These are phyloP conservation scores for Sebastes elongatus DNA, from an alignment of 2,797 vertebrate genomes.

Conservation along the genomic window DNA sequence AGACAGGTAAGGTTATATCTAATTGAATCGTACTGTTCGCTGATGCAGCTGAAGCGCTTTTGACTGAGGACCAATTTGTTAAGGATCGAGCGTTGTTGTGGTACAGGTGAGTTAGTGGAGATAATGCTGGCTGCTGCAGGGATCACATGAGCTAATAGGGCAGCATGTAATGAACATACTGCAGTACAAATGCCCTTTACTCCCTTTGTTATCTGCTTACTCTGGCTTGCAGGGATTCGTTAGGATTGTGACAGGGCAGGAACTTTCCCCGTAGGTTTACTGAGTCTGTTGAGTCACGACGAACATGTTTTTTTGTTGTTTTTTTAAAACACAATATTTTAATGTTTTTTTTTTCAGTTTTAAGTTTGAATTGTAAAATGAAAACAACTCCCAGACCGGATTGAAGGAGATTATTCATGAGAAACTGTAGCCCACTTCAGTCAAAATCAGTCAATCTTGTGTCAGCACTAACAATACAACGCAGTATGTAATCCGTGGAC, in stretches of 20 bases:
- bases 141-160: not conserved
- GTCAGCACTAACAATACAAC: not conserved
- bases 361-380: no score
- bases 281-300: not conserved
- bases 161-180: not conserved
- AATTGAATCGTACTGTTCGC: not conserved
- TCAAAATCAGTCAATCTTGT: not conserved
- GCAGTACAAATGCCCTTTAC: slow-evolving; percentile 9
- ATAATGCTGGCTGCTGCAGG: not conserved
- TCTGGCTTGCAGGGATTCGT: not conserved
- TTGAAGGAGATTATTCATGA: slow-evolving; percentile 4
- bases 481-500: not conserved
- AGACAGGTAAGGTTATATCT: not conserved
- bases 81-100: not conserved
- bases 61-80: not conserved
- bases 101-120: not conserved
- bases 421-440: not conserved
- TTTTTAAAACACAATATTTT: not conserved
- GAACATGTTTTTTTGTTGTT: not conserved
- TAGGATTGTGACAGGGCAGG: not conserved
- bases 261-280: not conserved
- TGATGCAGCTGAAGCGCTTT: not conserved
- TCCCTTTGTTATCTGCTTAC: not conserved
- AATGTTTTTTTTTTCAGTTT: not conserved
- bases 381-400: not conserved